These are phyloP conservation scores for Cyanoliseus patagonus DNA, from an alignment of 2,113 vertebrate genomes.

Conservation along the genomic window DNA sequence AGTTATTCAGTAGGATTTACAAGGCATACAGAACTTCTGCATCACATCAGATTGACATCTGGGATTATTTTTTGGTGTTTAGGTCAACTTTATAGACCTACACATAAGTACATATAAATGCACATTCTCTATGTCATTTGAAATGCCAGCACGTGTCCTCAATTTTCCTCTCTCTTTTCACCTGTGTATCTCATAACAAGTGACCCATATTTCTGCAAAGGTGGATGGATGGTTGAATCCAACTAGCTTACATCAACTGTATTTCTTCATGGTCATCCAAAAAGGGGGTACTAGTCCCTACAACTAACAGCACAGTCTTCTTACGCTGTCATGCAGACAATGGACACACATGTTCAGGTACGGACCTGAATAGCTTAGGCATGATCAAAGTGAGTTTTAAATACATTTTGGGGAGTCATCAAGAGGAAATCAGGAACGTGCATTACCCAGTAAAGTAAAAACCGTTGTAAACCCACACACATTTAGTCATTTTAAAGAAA, in stretches of 20 bases:
- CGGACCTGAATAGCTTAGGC: not conserved
- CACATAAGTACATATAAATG: not conserved
- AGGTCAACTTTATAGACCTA: not conserved
- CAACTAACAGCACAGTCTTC: not conserved
- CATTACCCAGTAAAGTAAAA: not conserved
- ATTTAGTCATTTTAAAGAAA: conserved; percentile 27
- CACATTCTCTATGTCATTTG: not conserved
- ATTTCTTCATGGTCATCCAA: not conserved
- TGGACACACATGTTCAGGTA: not conserved
- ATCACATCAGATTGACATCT: not conserved
- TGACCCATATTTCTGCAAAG: not conserved
- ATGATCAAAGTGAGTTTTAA: not conserved
- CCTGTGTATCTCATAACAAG: not conserved
- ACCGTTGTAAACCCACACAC: not conserved
- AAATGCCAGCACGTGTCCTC: not conserved
- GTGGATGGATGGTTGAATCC: not conserved
- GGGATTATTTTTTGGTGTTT: not conserved
- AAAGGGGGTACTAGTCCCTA: not conserved
- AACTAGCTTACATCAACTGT: not conserved
- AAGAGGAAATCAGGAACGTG: not conserved
- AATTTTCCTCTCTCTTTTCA: not conserved
- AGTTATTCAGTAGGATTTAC: not conserved
- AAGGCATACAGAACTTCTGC: not conserved
- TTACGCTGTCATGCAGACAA: not conserved
- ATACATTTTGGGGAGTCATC: not conserved